Percentiles rank a stretch among this genome's conserved stretches.
These are phyloP conservation scores for Apotomis turbidana DNA, from an alignment of 2,888 invertebrate species.

Conservation along the genomic window DNA sequence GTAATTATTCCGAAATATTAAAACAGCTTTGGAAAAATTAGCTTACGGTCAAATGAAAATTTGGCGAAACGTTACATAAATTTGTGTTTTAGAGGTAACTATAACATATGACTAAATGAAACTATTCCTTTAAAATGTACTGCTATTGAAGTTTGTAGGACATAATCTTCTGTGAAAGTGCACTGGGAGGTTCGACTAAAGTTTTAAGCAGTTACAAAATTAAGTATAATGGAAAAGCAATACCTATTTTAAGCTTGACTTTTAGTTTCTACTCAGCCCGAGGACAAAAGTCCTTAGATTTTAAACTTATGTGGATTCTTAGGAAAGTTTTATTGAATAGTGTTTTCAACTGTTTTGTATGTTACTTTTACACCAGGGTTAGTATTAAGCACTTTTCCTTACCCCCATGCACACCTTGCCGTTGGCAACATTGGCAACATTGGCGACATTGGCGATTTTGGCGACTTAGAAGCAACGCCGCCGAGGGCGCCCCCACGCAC, in stretches of 20 bases:
- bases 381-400: conserved; percentile 55
- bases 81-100: too few species aligned
- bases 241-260: neutral
- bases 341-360: neutral
- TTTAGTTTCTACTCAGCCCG: neutral
- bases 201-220: neutral
- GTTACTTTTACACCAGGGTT: conserved; percentile 18
- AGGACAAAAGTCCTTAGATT: neutral
- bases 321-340: neutral
- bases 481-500: conserved; percentile 79
- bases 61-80: too few species aligned
- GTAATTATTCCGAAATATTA: too few species aligned
- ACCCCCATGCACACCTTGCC: conserved; percentile 56
- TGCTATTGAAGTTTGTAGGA: neutral
- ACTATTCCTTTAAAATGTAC: neutral
- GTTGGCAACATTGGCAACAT: conserved; percentile 43
- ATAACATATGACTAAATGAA: too few species aligned
- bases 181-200: conserved; percentile 6
- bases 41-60: too few species aligned
- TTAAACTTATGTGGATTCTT: neutral
- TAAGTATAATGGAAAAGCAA: conserved; percentile 3
- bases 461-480: conserved; percentile 61
- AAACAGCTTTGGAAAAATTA: too few species aligned
- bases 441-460: conserved; percentile 48
- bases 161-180: neutral